Conservation (phyloP, 2,113 vertebrate genomes). For the Spea multiplicata region DNA sequence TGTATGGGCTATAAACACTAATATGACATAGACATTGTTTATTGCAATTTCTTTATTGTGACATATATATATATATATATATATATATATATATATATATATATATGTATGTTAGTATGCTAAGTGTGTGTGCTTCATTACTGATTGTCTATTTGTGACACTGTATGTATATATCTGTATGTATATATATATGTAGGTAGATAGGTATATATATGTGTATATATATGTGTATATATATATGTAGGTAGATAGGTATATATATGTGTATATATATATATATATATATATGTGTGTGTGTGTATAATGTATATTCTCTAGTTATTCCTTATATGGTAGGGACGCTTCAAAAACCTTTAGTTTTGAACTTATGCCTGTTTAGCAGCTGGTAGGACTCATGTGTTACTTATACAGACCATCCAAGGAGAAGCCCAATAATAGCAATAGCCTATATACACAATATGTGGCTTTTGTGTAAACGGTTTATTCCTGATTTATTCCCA, state of each 20-base stretch:
- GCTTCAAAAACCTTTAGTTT: not conserved
- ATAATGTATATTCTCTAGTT: not conserved
- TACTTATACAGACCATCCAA: not conserved
- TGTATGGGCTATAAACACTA: not conserved
- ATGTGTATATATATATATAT: no score
- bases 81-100: conserved; percentile 6
- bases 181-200: not conserved
- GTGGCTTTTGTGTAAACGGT: not conserved
- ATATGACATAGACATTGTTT: not conserved
- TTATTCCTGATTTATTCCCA: not conserved
- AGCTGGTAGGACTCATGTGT: not conserved
- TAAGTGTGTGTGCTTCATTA: not conserved
- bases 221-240: no score
- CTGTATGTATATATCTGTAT: not conserved
- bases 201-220: not conserved
- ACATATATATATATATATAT: not conserved
- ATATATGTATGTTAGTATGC: not conserved
- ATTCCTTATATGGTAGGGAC: no score
- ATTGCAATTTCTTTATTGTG: no score
- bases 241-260: not conserved
- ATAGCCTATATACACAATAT: not conserved
- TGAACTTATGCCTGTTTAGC: not conserved
- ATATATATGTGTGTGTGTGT: not conserved
- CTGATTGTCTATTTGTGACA: not conserved
- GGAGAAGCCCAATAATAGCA: not conserved